Conservation (phyloP, 2,113 vertebrate species). For the Poecile atricapillus region DNA sequence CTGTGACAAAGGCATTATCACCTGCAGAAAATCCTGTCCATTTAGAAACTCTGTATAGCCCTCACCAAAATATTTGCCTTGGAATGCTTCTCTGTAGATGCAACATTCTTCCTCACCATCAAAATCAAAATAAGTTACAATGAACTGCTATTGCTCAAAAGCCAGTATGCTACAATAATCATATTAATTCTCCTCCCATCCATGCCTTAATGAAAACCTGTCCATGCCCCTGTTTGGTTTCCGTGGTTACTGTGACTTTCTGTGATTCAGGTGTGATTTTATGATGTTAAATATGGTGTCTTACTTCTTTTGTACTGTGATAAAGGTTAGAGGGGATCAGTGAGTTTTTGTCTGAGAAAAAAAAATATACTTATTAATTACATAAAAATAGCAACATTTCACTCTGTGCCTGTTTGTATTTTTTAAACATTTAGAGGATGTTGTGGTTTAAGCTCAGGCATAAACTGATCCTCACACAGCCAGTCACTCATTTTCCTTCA, state of each 20-base stretch:
- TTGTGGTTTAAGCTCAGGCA: background rate
- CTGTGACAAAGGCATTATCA: background rate
- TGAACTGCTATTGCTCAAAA: background rate
- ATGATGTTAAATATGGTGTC: slow-evolving; percentile 47
- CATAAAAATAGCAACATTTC: background rate
- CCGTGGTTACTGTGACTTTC: slow-evolving; percentile 73
- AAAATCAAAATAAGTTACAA: background rate
- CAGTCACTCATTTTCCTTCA: accelerated
- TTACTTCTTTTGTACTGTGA: slow-evolving; percentile 41
- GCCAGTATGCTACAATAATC: background rate
- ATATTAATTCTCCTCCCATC: background rate
- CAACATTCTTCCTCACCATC: background rate
- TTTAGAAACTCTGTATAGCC: background rate
- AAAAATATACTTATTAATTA: slow-evolving; percentile 13
- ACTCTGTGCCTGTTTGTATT: background rate
- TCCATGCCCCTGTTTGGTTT: slow-evolving; percentile 47
- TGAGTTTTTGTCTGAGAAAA: slow-evolving; percentile 43
- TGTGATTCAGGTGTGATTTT: slow-evolving; percentile 57
- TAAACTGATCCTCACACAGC: background rate
- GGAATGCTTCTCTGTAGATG: background rate
- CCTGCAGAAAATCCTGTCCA: background rate
- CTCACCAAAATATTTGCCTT: background rate
- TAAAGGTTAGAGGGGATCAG: slow-evolving; percentile 34
- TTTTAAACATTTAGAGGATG: background rate
- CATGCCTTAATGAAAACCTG: slow-evolving; percentile 11